Percentiles rank a stretch among this genome's conserved stretches.
Conservation (phyloP, 2,888 invertebrate genomes). For the Myopa testacea region DNA sequence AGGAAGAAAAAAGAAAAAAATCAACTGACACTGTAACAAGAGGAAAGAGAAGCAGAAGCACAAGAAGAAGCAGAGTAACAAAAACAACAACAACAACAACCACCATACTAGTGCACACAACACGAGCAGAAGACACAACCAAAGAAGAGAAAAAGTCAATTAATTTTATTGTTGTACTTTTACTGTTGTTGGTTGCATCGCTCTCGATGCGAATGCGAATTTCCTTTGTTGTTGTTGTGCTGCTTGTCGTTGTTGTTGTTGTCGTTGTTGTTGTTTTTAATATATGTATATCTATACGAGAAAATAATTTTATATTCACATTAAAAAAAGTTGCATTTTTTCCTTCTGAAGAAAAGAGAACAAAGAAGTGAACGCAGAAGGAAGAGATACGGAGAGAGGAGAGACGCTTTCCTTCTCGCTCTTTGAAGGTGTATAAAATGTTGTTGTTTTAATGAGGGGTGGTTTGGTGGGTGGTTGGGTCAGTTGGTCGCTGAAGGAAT, state of each 20-base stretch:
- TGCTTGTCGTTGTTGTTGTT: slow-evolving; percentile 19
- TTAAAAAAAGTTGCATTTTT: too few relatives aligned
- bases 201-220: slow-evolving; percentile 7
- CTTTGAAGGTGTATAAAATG: too few relatives aligned
- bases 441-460: neutral
- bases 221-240: slow-evolving; percentile 10
- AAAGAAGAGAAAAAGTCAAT: slow-evolving; percentile 31
- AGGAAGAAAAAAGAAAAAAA: slow-evolving; percentile 10
- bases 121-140: neutral
- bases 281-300: too few relatives aligned
- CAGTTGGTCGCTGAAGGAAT: too few relatives aligned
- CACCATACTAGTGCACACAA: slow-evolving; percentile 3
- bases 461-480: neutral
- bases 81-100: slow-evolving; percentile 25
- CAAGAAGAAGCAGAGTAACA: slow-evolving; percentile 12
- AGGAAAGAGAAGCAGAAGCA: neutral
- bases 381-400: neutral
- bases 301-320: too few relatives aligned
- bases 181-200: neutral
- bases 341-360: neutral
- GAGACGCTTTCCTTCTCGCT: neutral
- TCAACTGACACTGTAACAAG: slow-evolving; percentile 23
- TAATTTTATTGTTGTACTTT: slow-evolving; percentile 19
- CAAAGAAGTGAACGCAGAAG: neutral
- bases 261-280: slow-evolving; percentile 25